A percentile compares a stretch with the other conserved stretches of the same genome.
phyloP scores from a whole-genome alignment of 2,888 invertebrate genomes.

The Prosapia bicincta region DNA sequence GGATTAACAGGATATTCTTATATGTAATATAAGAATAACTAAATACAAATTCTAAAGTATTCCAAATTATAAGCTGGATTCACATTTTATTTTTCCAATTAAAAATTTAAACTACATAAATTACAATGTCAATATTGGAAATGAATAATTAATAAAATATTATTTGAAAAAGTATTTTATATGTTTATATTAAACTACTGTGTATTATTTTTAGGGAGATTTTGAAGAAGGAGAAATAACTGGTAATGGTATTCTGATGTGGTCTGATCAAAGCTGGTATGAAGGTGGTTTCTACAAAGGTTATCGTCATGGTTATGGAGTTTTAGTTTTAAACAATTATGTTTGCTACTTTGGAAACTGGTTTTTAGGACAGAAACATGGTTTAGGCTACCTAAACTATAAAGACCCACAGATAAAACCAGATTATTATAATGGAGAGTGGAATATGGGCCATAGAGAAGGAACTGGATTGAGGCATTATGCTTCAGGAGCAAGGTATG shows the following conservation, averaged over 20 bases:
- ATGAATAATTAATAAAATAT: neutral
- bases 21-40: too few relatives aligned
- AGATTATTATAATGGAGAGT: conserved; percentile 15
- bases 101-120: too few relatives aligned
- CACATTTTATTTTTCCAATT: too few relatives aligned
- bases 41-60: too few relatives aligned
- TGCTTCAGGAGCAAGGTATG: conserved; percentile 16
- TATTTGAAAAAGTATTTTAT: too few relatives aligned
- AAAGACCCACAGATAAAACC: neutral
- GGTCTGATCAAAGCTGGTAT: conserved; percentile 21
- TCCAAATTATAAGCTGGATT: too few relatives aligned
- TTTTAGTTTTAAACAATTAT: conserved; percentile 2
- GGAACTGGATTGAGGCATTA: conserved; percentile 18
- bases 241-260: conserved; percentile 13
- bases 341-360: conserved; percentile 20
- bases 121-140: too few relatives aligned
- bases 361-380: conserved; percentile 12
- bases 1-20: too few relatives aligned
- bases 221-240: conserved; percentile 19
- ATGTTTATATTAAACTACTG: neutral
- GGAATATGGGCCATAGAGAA: conserved; percentile 7
- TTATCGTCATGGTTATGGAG: conserved; percentile 16
- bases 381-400: conserved; percentile 13
- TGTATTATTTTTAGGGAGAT: conserved; percentile 2
- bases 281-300: conserved; percentile 15